Conservation (phyloP, 1,140 invertebrate species). For the Centruroides vittatus region DNA sequence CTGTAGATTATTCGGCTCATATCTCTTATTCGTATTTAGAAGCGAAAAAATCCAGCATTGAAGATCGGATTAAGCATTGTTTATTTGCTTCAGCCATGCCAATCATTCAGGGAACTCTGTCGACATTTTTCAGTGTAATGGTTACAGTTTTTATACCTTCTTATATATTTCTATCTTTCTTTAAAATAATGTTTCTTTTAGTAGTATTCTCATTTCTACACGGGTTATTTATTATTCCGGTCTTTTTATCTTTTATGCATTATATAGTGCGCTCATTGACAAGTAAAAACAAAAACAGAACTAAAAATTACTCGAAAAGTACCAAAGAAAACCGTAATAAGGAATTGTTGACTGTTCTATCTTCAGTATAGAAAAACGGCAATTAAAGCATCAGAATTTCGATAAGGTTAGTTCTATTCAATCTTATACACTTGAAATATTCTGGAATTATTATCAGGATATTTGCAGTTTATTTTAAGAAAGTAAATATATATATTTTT, state of each 20-base stretch:
- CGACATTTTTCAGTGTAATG: constrained; percentile 76
- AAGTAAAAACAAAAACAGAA: too few relatives aligned
- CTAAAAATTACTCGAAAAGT: too few relatives aligned
- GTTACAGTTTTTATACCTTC: constrained; percentile 75
- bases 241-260: constrained; percentile 41
- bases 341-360: too few relatives aligned
- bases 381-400: too few relatives aligned
- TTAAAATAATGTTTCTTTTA: constrained; percentile 93
- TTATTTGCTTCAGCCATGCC: constrained; percentile 79
- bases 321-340: too few relatives aligned
- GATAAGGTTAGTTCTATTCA: too few relatives aligned
- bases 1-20: constrained; percentile 91
- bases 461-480: too few relatives aligned
- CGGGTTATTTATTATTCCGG: constrained; percentile 76
- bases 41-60: constrained; percentile 32
- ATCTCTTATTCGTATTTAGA: constrained; percentile 86
- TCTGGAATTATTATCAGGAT: too few relatives aligned
- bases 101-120: constrained; percentile 88
- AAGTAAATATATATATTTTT: too few relatives aligned
- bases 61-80: constrained; percentile 66
- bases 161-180: constrained; percentile 93
- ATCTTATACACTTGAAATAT: too few relatives aligned
- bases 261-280: too few relatives aligned
- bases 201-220: constrained; percentile 88
- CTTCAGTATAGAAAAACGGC: too few relatives aligned